phyloP scores from a whole-genome alignment of 2,113 vertebrate genomes.

The Rhineura floridana region DNA sequence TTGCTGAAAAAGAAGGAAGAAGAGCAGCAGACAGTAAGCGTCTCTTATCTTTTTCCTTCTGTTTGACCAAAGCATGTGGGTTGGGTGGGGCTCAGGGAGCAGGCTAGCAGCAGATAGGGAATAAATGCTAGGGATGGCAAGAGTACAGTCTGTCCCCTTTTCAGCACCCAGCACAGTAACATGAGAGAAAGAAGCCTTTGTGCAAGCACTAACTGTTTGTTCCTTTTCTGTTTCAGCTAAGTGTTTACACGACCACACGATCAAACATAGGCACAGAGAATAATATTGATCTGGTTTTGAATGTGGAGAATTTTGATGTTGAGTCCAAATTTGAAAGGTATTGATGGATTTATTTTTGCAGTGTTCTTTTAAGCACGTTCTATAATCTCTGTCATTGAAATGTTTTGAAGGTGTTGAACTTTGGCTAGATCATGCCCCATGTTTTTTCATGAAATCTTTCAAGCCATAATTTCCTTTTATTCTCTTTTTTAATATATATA shows the following conservation, averaged over 20 bases:
- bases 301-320: constrained; percentile 91
- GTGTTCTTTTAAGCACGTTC: not conserved
- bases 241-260: constrained; percentile 89
- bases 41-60: not conserved
- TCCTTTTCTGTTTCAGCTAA: constrained; percentile 79
- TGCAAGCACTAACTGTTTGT: not conserved
- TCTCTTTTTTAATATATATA: not conserved
- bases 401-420: not conserved
- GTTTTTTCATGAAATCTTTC: not conserved
- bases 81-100: not conserved
- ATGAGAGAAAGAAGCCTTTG: rapidly evolving
- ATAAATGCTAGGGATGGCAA: not conserved
- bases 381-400: not conserved
- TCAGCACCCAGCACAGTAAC: rapidly evolving
- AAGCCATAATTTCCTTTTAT: not conserved
- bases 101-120: not conserved
- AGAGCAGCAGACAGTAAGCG: not conserved
- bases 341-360: not conserved
- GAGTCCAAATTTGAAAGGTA: constrained; percentile 93
- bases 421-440: not conserved
- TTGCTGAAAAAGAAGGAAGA: not conserved
- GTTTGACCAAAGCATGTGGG: not conserved
- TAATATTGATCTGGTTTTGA: constrained; percentile 89
- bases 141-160: not conserved
- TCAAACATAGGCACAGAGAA: constrained; percentile 81